A percentile compares a stretch with the other conserved stretches of the same genome.
phyloP scores from a whole-genome alignment of 1,140 invertebrate species.

The Halesus radiatus region DNA sequence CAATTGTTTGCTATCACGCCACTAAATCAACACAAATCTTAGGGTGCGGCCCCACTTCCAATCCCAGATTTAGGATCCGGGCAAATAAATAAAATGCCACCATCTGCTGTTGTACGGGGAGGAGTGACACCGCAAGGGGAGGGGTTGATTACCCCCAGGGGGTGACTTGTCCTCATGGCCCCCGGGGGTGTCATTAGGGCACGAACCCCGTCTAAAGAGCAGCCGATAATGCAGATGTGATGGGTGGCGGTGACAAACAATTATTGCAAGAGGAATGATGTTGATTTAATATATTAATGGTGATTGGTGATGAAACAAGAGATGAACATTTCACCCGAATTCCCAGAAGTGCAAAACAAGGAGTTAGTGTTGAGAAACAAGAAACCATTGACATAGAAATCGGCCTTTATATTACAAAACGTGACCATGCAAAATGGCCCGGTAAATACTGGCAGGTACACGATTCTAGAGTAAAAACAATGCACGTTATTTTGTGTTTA shows the following conservation, averaged over 20 bases:
- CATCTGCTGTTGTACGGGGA: slow-evolving; percentile 39
- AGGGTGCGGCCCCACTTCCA: slow-evolving; percentile 31
- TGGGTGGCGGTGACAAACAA: slow-evolving; percentile 18
- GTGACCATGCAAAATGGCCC: too few relatives aligned
- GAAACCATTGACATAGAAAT: too few relatives aligned
- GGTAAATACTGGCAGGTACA: too few relatives aligned
- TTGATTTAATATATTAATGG: not conserved
- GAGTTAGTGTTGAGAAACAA: too few relatives aligned
- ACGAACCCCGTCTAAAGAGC: not conserved
- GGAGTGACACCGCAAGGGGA: not conserved
- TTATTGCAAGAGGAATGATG: not conserved
- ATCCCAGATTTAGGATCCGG: slow-evolving; percentile 41
- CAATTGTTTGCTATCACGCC: too few relatives aligned
- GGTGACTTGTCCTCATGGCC: slow-evolving; percentile 15
- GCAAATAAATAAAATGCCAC: slow-evolving; percentile 56
- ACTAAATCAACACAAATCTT: slow-evolving; percentile 24
- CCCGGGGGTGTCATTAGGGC: slow-evolving; percentile 17
- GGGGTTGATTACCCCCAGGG: slow-evolving; percentile 50
- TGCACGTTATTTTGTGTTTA: too few relatives aligned
- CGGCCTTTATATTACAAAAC: too few relatives aligned
- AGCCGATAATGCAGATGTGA: slow-evolving; percentile 31
- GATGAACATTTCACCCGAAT: too few relatives aligned
- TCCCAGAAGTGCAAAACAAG: too few relatives aligned
- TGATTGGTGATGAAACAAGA: not conserved
- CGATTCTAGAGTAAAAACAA: too few relatives aligned